Conservation (phyloP, 2,888 invertebrate species). For the Caenorhabditis imperialis region DNA sequence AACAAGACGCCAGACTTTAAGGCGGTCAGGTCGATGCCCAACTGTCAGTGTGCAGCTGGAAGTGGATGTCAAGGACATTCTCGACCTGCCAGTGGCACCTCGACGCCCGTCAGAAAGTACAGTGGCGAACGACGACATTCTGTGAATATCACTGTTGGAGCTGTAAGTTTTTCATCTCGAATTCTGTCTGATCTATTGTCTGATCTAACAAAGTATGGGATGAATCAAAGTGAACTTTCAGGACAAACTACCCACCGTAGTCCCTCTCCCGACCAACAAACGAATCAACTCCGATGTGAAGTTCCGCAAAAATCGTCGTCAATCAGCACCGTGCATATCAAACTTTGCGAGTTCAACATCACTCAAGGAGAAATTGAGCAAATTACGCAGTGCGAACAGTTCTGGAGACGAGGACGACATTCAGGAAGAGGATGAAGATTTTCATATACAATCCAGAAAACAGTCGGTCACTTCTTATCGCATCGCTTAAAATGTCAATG, state of each 20-base stretch:
- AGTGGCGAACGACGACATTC: constrained; percentile 21
- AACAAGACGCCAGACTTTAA: constrained; percentile 39
- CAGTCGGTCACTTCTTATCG: constrained; percentile 24
- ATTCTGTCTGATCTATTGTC: too few relatives aligned
- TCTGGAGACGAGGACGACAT: constrained; percentile 29
- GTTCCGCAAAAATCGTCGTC: constrained; percentile 27
- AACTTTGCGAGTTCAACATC: constrained; percentile 21
- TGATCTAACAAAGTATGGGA: too few relatives aligned
- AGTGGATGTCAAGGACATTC: neutral
- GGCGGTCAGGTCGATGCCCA: constrained; percentile 9
- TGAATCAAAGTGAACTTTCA: too few relatives aligned
- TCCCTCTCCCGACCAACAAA: neutral
- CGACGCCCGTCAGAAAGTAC: constrained; percentile 3
- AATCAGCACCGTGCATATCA: constrained; percentile 32
- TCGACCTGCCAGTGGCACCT: constrained; percentile 1
- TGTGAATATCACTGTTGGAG: constrained; percentile 37
- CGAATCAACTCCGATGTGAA: constrained; percentile 7
- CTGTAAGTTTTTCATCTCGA: constrained; percentile 10
- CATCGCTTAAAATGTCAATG: constrained; percentile 16
- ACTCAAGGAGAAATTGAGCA: constrained; percentile 28
- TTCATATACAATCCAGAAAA: constrained; percentile 14
- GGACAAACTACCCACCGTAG: constrained; percentile 17
- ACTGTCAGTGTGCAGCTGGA: neutral
- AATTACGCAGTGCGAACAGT: constrained; percentile 29
- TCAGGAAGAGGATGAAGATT: constrained; percentile 24